A percentile compares a stretch with the other conserved stretches of the same genome.
These are phyloP conservation scores for Vidua chalybeata DNA, from an alignment of 2,113 vertebrate species.

Conservation along the genomic window DNA sequence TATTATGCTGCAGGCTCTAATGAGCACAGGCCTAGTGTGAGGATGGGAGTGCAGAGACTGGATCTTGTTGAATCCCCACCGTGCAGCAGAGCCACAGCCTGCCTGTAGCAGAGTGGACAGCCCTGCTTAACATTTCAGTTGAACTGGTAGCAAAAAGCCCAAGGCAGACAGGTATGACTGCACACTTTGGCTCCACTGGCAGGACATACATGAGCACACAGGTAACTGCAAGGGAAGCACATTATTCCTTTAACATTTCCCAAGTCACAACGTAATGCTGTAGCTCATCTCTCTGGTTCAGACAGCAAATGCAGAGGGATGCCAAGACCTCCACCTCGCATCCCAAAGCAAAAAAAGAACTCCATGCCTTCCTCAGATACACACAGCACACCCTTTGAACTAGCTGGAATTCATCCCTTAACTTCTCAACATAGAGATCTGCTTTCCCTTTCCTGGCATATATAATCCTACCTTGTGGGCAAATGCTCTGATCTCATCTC, in stretches of 20 bases:
- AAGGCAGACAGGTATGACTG: not conserved
- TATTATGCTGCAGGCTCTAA: not conserved
- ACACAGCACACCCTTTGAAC: not conserved
- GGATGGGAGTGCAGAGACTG: not conserved
- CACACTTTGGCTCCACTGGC: not conserved
- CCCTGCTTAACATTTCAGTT: not conserved
- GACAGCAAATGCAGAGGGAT: not conserved
- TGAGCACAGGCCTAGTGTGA: not conserved
- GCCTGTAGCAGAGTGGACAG: not conserved
- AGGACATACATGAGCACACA: not conserved
- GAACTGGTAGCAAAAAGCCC: not conserved
- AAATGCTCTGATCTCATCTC: slow-evolving; percentile 52
- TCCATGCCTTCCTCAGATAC: not conserved
- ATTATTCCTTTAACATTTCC: not conserved
- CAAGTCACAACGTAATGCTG: not conserved
- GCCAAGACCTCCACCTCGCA: not conserved
- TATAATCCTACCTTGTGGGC: slow-evolving; percentile 53
- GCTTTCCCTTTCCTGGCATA: slow-evolving; percentile 17
- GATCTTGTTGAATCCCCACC: not conserved
- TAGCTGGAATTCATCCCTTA: not conserved
- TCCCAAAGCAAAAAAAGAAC: not conserved
- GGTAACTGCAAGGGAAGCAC: not conserved
- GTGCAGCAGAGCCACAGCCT: not conserved
- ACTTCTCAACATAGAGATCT: not conserved
- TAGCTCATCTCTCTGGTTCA: not conserved